These are phyloP conservation scores for Pelobates cultripes DNA, from an alignment of 2,797 vertebrate genomes.

Conservation along the genomic window DNA sequence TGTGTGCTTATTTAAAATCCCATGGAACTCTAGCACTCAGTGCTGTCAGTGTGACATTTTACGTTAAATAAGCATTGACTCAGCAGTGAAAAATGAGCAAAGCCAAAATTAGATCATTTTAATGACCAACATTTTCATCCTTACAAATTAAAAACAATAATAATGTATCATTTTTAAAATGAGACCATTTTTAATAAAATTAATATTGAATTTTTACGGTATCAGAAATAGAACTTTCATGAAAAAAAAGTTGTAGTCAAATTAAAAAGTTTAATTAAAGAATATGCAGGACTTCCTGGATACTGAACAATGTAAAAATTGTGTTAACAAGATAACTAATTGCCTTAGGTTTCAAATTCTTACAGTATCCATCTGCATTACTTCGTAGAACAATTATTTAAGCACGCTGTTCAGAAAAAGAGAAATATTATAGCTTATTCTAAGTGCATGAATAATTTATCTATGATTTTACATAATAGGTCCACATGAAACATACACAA, in stretches of 20 bases:
- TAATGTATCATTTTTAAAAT: not conserved
- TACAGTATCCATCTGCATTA: constrained; percentile 22
- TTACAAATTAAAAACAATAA: not conserved
- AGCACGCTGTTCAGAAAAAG: too few species aligned
- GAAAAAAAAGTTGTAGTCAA: not conserved
- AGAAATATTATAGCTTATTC: too few species aligned
- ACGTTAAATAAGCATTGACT: constrained; percentile 27
- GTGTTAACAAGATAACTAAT: constrained; percentile 36
- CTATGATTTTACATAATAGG: too few species aligned
- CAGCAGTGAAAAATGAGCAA: constrained; percentile 20
- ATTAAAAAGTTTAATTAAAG: constrained; percentile 13
- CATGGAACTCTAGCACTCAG: not conserved
- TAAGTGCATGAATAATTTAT: too few species aligned
- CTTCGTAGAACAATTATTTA: not conserved
- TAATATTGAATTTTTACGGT: not conserved
- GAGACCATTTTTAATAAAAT: not conserved
- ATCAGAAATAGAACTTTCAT: not conserved
- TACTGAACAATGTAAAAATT: not conserved
- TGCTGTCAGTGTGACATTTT: constrained; percentile 19
- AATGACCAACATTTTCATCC: not conserved
- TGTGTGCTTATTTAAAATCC: constrained; percentile 29
- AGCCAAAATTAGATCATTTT: constrained; percentile 5
- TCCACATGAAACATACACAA: too few species aligned
- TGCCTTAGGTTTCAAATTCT: constrained; percentile 24
- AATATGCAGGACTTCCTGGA: constrained; percentile 6